Base-by-base conservation (phyloP, 2,113 vertebrate genomes). In the Cairina moschata region DNA sequence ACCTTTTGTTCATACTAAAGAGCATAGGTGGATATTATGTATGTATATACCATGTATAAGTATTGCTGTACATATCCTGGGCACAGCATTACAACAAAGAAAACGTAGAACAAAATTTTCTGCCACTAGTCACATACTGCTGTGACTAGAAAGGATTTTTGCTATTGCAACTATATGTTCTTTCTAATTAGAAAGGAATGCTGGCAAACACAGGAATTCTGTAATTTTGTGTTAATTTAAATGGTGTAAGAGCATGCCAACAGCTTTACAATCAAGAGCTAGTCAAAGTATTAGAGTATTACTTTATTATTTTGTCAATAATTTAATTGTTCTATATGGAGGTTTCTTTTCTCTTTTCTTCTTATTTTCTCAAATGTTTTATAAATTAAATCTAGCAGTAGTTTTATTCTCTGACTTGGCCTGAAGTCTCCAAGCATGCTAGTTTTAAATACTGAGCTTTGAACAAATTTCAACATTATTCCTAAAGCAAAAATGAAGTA, bases 1-100 rank as follows among this genome's bases (percentile, higher is more conserved):
- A 52, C 4, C 4, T 52, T 55, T 58, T 46, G 2, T 66, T 63
- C 17, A 44, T 1, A 1, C 2, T 4, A 11, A 63, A 8, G 7
- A 81, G 52, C 28, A 75, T 15, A 71, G 22, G 12, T 36, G 5
- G 21, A 6, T 82, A 32, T 7, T 28, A 52, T 23, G 38, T 66
- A 26, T 73, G 22, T 23, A 40, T 40, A 40, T 40, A 40, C 40
- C 40, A 40, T 40, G 28, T 54, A 62, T 58, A 77, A 67, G 46
- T 44, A 12, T 21, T 63, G 44, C 36, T 29, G 26, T 42, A 29
- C 6, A 4, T 60, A 63, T 32, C 59, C 20, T 59, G 28, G 42
- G 67, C 36, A 54, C 10, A 82, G 3, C 11, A 36, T 23, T 16
- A 26, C 20, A 48, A 6, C 13, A 66, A 79, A 62, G 9, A 66